A percentile compares a stretch with the other conserved stretches of the same genome.
These are phyloP conservation scores for Molossus molossus DNA, from an alignment of 2,797 vertebrate species.

Conservation along the genomic window DNA sequence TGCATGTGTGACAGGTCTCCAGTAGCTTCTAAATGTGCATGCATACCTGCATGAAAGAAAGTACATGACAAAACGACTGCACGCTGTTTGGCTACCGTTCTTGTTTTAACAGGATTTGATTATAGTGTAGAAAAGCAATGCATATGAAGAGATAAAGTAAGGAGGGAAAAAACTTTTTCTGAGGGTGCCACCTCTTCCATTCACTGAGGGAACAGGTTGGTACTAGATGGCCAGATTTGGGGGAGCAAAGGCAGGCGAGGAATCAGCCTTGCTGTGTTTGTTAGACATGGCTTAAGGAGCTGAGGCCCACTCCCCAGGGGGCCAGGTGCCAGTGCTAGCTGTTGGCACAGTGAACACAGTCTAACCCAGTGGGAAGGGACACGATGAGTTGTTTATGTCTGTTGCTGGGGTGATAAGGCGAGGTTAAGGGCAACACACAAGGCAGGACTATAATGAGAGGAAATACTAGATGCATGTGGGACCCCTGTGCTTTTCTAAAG, in stretches of 20 bases:
- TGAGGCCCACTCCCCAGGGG: too few species aligned
- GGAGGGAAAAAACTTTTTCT: not conserved
- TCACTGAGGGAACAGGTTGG: not conserved
- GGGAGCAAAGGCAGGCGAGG: not conserved
- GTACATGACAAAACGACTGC: accelerated
- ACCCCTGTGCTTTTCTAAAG: not conserved
- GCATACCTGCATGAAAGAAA: not conserved
- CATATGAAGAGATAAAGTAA: not conserved
- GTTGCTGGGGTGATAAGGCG: not conserved
- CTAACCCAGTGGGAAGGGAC: accelerated
- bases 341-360: not conserved
- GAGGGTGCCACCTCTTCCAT: not conserved
- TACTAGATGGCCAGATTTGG: not conserved
- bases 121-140: not conserved
- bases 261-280: not conserved
- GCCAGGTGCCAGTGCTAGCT: not conserved
- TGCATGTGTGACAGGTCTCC: accelerated
- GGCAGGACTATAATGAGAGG: accelerated
- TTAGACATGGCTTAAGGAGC: not conserved
- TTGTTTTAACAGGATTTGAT: not conserved
- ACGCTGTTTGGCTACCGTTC: not conserved
- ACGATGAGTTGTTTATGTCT: not conserved
- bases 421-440: not conserved
- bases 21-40: not conserved
- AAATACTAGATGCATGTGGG: not conserved